These are phyloP conservation scores for Crossocerus cetratus DNA, from an alignment of 2,888 invertebrate genomes.

Conservation along the genomic window DNA sequence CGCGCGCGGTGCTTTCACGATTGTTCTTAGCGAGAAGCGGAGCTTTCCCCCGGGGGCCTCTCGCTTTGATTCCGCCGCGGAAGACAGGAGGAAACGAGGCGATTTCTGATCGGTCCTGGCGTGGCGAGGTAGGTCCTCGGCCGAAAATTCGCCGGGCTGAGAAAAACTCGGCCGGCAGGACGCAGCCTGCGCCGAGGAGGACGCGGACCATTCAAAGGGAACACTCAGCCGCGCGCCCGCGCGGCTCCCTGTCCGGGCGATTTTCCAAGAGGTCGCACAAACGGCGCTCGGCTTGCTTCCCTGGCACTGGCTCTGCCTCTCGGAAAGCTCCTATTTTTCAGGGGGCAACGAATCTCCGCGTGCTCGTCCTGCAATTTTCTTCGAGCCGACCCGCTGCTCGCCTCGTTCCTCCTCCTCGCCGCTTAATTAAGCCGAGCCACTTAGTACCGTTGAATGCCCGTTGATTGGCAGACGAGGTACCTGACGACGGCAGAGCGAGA, in stretches of 20 bases:
- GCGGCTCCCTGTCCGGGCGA: constrained; percentile 31
- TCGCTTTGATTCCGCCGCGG: constrained; percentile 6
- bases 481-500: constrained; percentile 46
- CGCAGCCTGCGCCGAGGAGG: neutral
- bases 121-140: neutral
- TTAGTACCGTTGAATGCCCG: constrained; percentile 68
- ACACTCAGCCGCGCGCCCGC: too few species aligned
- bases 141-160: neutral
- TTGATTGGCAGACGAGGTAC: constrained; percentile 69
- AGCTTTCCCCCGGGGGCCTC: neutral
- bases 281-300: neutral
- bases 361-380: constrained; percentile 34
- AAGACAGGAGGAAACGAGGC: constrained; percentile 24
- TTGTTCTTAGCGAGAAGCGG: neutral
- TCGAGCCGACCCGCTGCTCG: constrained; percentile 16
- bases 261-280: constrained; percentile 49
- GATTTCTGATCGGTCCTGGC: constrained; percentile 19
- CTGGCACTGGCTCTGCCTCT: neutral
- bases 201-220: constrained; percentile 36
- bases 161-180: neutral
- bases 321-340: constrained; percentile 45
- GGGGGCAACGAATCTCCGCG: constrained; percentile 34
- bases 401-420: constrained; percentile 43
- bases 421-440: constrained; percentile 70
- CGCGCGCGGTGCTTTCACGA: neutral